Base-by-base conservation (phyloP, 2,113 vertebrate species). In the Mus spicilegus region DNA sequence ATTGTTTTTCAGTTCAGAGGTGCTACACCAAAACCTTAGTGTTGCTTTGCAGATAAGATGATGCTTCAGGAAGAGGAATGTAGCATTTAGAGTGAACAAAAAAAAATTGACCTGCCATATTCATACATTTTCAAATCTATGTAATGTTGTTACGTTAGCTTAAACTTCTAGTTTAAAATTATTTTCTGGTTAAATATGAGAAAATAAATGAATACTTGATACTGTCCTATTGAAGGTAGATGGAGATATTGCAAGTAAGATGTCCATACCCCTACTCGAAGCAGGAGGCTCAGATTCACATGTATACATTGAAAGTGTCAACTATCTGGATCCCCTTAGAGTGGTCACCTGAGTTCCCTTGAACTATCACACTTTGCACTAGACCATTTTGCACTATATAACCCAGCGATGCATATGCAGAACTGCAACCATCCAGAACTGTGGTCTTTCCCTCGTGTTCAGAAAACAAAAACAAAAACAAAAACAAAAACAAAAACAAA, bases 181-280 rank as follows among this genome's bases (percentile, higher is more conserved):
- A n/a, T 78, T 36, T 30, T 51, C 69, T 36, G 1, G 19, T 51
- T 49, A 3, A 1, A 30, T 39, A 77, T 30, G 13, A 85, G 7
- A 73, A 33, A 58, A 39, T 75, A 24, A 73, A 49, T 46, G 75
- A 89, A 13, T 77, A 88, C n/a, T 5, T 5, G 1, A 73, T 46
- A 22, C 1, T 14, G 1, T 78, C 39, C 9, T 61, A 36, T 1
- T 10, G 4, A 42, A 33, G 2, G 1, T 61, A 30, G 24, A n/a
- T 7, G 0, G 4, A 2, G 9, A 3, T 36, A 5, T 28, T 87
- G n/a, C 20, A 84, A 3, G 20, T 13, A 20, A 7, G 7, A 28
- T 13, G 30, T 2, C 3, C 12, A 28, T 39, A 61, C 12, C 3
- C 22, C 3, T 42, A 42, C 20, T 20, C n/a, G 33, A 72, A 72